These are phyloP conservation scores for Pristionchus mayeri DNA, from an alignment of 2,888 invertebrate genomes.

Conservation along the genomic window DNA sequence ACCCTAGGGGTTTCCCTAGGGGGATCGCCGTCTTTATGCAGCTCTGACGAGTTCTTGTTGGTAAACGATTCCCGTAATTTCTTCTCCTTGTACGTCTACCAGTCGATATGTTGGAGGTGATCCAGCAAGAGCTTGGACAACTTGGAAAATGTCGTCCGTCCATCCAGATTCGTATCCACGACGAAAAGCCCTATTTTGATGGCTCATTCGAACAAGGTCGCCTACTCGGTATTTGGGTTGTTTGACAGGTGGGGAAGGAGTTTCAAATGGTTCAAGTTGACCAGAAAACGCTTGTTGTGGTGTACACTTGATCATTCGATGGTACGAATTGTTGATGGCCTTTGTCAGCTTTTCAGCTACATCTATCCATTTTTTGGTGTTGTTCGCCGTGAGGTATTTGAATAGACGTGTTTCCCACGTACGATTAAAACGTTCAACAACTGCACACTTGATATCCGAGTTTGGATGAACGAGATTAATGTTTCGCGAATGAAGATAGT, in stretches of 20 bases:
- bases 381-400: background rate
- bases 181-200: background rate
- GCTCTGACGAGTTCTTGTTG: background rate
- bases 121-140: background rate
- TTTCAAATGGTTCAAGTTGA: background rate
- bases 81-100: background rate
- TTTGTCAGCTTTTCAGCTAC: background rate
- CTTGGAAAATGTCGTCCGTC: background rate
- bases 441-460: background rate
- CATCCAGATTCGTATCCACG: background rate
- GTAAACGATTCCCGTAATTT: background rate
- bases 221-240: background rate
- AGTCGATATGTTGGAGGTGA: background rate
- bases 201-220: background rate
- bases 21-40: background rate
- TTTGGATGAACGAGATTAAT: background rate
- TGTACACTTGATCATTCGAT: background rate
- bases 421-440: constrained; percentile 6
- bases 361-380: background rate
- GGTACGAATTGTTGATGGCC: background rate
- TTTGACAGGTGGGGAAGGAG: background rate
- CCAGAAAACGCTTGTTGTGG: background rate
- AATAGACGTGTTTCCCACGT: background rate
- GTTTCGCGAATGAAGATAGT: background rate
- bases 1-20: too few species aligned